Base-by-base conservation (phyloP, 2,113 vertebrate species). In the Chlorocebus sabaeus region DNA sequence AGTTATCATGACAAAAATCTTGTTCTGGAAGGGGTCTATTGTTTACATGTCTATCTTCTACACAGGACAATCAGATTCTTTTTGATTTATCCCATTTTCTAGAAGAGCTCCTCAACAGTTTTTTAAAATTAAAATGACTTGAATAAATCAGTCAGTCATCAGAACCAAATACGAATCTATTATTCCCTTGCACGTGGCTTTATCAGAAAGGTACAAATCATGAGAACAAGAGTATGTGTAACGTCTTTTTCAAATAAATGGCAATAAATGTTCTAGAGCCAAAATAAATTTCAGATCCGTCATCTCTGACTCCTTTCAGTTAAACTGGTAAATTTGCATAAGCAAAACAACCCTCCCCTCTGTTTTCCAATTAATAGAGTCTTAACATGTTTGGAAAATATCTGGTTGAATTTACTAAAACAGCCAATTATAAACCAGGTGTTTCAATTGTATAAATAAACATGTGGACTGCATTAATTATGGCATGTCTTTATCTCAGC, bases 311-410 rank as follows among this genome's bases (percentile, higher is more conserved):
- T 88, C 22, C 22, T 68, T 89, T 95, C 61, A 67, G 55, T 83
- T 96, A 95, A 96, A 93, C 40, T 8, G 61, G 52, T 73, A 96
- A 93, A 96, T 97, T 67, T n/a, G 68, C 1, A 48, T 89, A 93
- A 93, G 3, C 78, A 50, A 92, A 96, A 89, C 67, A 89, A 92
- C 27, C 25, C 76, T 91, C 67, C 18, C n/a, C n/a, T 81, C 94
- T 90, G 25, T 95, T 96, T 97, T 90, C 81, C 90, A 96, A 95
- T 97, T 96, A 95, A 92, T 90, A 79, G 76, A 38, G 27, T 80
- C 94, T 97, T 95, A 88, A 76, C 73, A 75, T 95, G 87, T 97
- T 97, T 97, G 97, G 93, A 96, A 98, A 98, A 96, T 98, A 97
- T 75, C 67, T 94, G 67, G 67, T 57, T 94, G 90, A 89, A 95